Base-by-base conservation (phyloP, 2,888 invertebrate species). In the Caenorhabditis uteleia region DNA sequence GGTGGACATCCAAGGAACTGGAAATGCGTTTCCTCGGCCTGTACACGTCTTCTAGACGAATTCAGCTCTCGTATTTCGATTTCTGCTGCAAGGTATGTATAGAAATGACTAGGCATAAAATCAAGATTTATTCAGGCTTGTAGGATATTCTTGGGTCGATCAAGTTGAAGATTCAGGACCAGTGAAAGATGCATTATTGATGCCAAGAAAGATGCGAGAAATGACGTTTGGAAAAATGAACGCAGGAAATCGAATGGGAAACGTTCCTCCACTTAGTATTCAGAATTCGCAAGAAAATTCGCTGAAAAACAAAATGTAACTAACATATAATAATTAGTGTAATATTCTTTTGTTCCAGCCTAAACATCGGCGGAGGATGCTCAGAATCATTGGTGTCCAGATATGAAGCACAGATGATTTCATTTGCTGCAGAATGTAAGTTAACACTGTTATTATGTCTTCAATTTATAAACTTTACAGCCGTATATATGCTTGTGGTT, bases 1-100 rank as follows among this genome's bases (percentile, higher is more conserved):
- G 74, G 71, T 16, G 64, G 67, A 8, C 69, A 74, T 33, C 67
- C 74, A 3, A 43, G 69, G 8, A 74, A 74, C 51, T 74, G 74
- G 74, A 62, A 64, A 14, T 48, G 64, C 3, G 54, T 75, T 4
- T 61, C 55, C 5, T 27, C 31, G 1, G 60, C 60, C 6, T 68
- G 66, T 40, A 20, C 62, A 8, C 27, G 49, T 12, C 34, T 61
- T 20, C 58, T 75, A 5, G 67, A 75, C 8, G 58, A 67, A 14
- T 38, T 65, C 16, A 54, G 53, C 34, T 55, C 60, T 8, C 55
- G 38, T 43, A 62, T 70, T 39, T 51, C 45, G 3, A 34, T 43
- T 3, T 38, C 66, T 2, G 42, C 59, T 6, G 59, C 55, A 21
- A 25, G 45, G n/a, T n/a, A n/a, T n/a, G n/a, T n/a, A n/a, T n/a